Conservation (phyloP, 2,888 invertebrate genomes). For the Biston stratarius region DNA sequence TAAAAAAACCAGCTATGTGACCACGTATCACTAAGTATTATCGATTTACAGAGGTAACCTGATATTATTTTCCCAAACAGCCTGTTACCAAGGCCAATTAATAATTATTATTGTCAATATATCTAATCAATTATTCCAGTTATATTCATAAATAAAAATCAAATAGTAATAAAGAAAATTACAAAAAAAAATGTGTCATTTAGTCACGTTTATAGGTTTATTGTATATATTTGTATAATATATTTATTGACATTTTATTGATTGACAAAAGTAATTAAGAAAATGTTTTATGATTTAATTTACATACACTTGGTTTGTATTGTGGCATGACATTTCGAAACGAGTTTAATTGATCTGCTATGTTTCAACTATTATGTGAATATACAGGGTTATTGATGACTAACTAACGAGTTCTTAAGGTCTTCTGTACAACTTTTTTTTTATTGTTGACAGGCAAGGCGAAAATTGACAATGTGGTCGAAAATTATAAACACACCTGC, state of each 20-base stretch:
- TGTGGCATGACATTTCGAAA: conserved; percentile 29
- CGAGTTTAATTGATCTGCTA: conserved; percentile 15
- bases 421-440: no score
- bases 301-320: conserved; percentile 23
- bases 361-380: conserved; percentile 10
- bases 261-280: conserved; percentile 35
- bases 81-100: conserved; percentile 29
- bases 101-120: conserved; percentile 26
- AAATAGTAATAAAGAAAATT: conserved; percentile 23
- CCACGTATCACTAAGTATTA: conserved; percentile 19
- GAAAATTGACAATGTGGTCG: no score
- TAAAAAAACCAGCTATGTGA: conserved; percentile 9
- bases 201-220: conserved; percentile 21
- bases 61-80: conserved; percentile 15
- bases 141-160: conserved; percentile 18
- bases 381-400: background rate
- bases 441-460: no score
- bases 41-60: conserved; percentile 7
- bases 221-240: conserved; percentile 23
- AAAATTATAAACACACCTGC: no score
- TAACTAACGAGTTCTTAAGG: no score
- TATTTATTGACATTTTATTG: conserved; percentile 34
- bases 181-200: conserved; percentile 16
- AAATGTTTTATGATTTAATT: conserved; percentile 21
- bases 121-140: conserved; percentile 29